Evolutionary conservation across 2,797 vertebrate genomes (phyloP).

Genomic region (Aselliscus stoliczkanus): DNA sequence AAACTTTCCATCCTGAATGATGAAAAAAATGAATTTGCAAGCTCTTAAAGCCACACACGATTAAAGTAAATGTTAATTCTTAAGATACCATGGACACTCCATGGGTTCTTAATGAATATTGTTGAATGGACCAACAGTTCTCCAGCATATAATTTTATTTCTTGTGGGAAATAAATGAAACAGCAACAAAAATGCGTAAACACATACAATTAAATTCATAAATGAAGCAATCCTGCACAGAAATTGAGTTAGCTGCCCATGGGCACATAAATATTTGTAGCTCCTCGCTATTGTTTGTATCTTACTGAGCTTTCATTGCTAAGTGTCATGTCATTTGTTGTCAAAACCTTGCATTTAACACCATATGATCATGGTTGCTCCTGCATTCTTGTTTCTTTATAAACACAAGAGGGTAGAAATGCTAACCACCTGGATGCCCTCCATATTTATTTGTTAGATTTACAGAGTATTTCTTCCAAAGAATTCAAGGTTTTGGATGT

Average conservation of each 20-base stretch:
- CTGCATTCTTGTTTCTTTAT: not conserved
- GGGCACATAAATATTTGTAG: conserved; percentile 69
- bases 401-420: not conserved
- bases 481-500: not conserved
- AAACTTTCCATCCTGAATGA: not conserved
- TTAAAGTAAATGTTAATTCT: not conserved
- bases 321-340: conserved; percentile 43
- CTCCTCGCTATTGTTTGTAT: conserved; percentile 56
- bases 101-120: not conserved
- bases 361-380: not conserved
- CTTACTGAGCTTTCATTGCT: conserved; percentile 47
- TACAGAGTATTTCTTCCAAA: conserved; percentile 21
- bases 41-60: not conserved
- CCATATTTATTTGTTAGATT: not conserved
- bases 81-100: not conserved
- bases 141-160: not conserved
- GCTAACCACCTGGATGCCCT: not conserved
- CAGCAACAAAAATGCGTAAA: conserved; percentile 63
- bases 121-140: not conserved
- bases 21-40: not conserved
- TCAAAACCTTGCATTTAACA: conserved; percentile 15
- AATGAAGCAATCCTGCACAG: conserved; percentile 57
- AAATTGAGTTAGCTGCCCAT: conserved; percentile 69
- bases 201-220: conserved; percentile 66
- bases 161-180: conserved; percentile 69